Conservation (phyloP, 2,888 invertebrate species). For the Ashinkailepas kermadecensis region DNA sequence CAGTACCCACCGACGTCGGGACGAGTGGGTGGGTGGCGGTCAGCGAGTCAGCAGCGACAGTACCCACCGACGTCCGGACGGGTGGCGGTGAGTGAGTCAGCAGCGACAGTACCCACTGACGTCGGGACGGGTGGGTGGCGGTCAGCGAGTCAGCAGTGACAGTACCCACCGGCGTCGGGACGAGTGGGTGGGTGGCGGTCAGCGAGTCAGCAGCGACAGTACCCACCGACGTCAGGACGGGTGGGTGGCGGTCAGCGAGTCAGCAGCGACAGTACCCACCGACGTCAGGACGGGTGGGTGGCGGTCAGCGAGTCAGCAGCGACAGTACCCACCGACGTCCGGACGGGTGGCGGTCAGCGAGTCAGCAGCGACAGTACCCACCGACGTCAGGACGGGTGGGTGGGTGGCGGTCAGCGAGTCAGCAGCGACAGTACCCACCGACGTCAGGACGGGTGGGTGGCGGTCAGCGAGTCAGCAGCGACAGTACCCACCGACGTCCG, state of each 20-base stretch:
- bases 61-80: constrained; percentile 43
- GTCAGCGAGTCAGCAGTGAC: constrained; percentile 38
- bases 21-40: constrained; percentile 42
- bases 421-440: constrained; percentile 37
- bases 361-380: constrained; percentile 36
- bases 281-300: constrained; percentile 42
- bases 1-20: constrained; percentile 42
- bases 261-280: constrained; percentile 37
- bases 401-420: too few relatives aligned
- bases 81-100: constrained; percentile 42
- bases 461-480: constrained; percentile 39
- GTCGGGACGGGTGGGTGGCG: constrained; percentile 42
- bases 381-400: constrained; percentile 43
- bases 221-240: constrained; percentile 43
- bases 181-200: constrained; percentile 42
- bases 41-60: constrained; percentile 35
- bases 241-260: constrained; percentile 42
- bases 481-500: constrained; percentile 41
- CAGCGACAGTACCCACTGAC: constrained; percentile 38
- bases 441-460: constrained; percentile 43
- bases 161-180: constrained; percentile 42
- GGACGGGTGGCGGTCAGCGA: constrained; percentile 42
- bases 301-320: constrained; percentile 39
- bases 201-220: constrained; percentile 35
- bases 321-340: constrained; percentile 40